phyloP scores from a whole-genome alignment of 2,113 vertebrate species.

The Ginglymostoma cirratum region DNA sequence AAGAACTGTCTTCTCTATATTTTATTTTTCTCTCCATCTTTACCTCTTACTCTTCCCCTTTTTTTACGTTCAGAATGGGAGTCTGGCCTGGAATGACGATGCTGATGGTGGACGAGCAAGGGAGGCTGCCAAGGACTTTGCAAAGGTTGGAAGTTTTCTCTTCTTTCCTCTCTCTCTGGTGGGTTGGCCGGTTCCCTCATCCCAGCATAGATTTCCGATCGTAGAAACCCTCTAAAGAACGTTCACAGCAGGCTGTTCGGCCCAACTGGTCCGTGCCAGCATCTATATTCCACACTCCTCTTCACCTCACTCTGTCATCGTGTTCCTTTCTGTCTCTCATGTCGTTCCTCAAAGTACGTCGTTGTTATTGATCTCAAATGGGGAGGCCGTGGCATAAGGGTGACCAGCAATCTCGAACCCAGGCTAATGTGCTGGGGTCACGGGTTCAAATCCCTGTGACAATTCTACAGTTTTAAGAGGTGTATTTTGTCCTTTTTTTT shows the following conservation, averaged over 20 bases:
- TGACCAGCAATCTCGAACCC: too few relatives aligned
- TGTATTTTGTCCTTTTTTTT: too few relatives aligned
- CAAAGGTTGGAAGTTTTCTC: constrained; percentile 68
- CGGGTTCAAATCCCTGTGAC: too few relatives aligned
- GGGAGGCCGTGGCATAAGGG: too few relatives aligned
- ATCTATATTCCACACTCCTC: background rate
- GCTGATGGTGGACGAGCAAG: constrained; percentile 68
- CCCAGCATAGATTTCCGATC: too few relatives aligned
- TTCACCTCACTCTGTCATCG: background rate
- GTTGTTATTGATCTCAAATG: too few relatives aligned
- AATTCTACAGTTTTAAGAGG: too few relatives aligned
- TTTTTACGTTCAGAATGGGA: constrained; percentile 62
- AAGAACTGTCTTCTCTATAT: background rate
- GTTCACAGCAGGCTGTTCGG: too few relatives aligned
- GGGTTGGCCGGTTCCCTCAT: background rate
- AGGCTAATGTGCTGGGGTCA: too few relatives aligned
- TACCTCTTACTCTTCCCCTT: constrained; percentile 39
- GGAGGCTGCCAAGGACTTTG: constrained; percentile 88
- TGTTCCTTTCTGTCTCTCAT: background rate
- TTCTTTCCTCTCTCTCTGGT: background rate
- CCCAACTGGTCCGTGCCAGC: too few relatives aligned
- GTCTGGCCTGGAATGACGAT: constrained; percentile 72
- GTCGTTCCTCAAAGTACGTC: too few relatives aligned
- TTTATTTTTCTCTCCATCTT: background rate
- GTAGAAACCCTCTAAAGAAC: too few relatives aligned